phyloP scores from a whole-genome alignment of 2,888 invertebrate species.

The Drosophila ezoana region DNA sequence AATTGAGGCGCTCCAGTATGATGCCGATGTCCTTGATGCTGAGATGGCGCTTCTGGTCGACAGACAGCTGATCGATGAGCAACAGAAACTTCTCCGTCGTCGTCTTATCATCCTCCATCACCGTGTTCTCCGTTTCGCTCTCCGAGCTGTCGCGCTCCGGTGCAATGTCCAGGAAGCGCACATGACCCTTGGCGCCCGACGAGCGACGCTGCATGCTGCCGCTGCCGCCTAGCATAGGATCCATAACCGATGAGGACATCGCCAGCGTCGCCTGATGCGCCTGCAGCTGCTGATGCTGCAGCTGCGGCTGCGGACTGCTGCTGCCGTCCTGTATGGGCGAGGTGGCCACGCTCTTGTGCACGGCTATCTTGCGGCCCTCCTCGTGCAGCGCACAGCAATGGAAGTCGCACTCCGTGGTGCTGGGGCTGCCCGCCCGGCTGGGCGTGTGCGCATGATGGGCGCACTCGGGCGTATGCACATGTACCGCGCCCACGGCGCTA shows the following conservation, averaged over 20 bases:
- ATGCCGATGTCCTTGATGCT: slow-evolving; percentile 98
- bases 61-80: slow-evolving; percentile 96
- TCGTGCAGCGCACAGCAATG: slow-evolving; percentile 98
- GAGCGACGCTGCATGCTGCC: slow-evolving; percentile 85
- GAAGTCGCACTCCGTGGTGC: slow-evolving; percentile 94
- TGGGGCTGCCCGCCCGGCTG: slow-evolving; percentile 88
- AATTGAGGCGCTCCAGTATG: slow-evolving; percentile 95
- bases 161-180: slow-evolving; percentile 92
- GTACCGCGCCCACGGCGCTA: slow-evolving; percentile 88
- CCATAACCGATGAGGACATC: slow-evolving; percentile 84
- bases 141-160: slow-evolving; percentile 94
- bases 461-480: slow-evolving; percentile 93
- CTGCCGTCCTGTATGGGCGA: slow-evolving; percentile 94
- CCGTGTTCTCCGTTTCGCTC: slow-evolving; percentile 96
- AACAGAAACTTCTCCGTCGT: slow-evolving; percentile 96
- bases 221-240: slow-evolving; percentile 84
- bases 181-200: slow-evolving; percentile 90
- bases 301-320: slow-evolving; percentile 88
- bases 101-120: slow-evolving; percentile 95
- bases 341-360: slow-evolving; percentile 96
- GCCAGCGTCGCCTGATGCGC: slow-evolving; percentile 76
- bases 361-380: slow-evolving; percentile 95
- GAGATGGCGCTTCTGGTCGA: slow-evolving; percentile 95
- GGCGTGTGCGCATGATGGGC: slow-evolving; percentile 90
- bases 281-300: slow-evolving; percentile 56